A percentile compares a stretch with the other conserved stretches of the same genome.
phyloP scores from a whole-genome alignment of 2,797 vertebrate genomes.

The Macropus fuliginosus region DNA sequence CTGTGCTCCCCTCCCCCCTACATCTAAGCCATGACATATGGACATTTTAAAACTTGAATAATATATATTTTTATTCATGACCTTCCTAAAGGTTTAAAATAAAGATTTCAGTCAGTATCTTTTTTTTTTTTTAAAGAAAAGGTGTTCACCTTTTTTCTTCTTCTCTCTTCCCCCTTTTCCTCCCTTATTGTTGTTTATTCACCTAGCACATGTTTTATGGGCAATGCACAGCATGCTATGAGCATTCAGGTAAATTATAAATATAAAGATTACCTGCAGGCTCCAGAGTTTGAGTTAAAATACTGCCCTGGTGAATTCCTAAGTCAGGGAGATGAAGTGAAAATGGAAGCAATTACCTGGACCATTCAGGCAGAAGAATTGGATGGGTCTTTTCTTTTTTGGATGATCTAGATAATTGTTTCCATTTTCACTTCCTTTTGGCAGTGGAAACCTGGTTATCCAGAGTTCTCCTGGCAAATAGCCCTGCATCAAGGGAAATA shows the following conservation, averaged over 20 bases:
- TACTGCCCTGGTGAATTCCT: constrained; percentile 42
- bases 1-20: neutral
- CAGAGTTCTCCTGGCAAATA: constrained; percentile 58
- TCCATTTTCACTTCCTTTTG: constrained; percentile 76
- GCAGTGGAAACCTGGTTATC: constrained; percentile 56
- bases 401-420: constrained; percentile 80
- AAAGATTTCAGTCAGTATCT: constrained; percentile 43
- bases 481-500: constrained; percentile 47
- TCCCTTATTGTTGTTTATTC: constrained; percentile 42
- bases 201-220: constrained; percentile 11
- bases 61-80: constrained; percentile 34
- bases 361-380: constrained; percentile 78
- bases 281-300: constrained; percentile 65
- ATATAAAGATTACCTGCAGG: constrained; percentile 47
- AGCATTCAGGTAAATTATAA: constrained; percentile 70
- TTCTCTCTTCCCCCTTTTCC: neutral
- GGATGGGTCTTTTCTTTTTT: constrained; percentile 72
- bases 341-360: constrained; percentile 80
- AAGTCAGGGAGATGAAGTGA: constrained; percentile 72
- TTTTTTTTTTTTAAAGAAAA: constrained; percentile 32
- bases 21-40: neutral
- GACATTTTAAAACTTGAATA: constrained; percentile 15
- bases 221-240: constrained; percentile 6
- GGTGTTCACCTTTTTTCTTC: constrained; percentile 34
- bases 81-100: constrained; percentile 61